Evolutionary conservation across 2,797 vertebrate species (phyloP).

Genomic region (Crossoptilon crossoptilon): DNA sequence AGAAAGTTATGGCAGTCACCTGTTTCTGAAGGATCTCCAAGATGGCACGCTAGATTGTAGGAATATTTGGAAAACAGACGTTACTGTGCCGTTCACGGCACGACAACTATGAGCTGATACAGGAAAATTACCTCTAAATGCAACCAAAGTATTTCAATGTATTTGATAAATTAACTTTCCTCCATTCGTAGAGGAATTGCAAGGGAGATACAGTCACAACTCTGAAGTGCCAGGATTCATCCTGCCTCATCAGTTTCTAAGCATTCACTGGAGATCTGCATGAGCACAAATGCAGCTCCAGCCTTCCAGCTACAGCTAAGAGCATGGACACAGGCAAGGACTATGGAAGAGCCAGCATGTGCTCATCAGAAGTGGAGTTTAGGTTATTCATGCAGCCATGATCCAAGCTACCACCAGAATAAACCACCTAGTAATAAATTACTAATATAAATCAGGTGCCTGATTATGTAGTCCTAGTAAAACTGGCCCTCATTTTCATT

Average conservation of each 20-base stretch:
- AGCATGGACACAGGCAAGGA: rapidly evolving
- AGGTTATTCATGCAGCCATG: not conserved
- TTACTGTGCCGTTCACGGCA: rapidly evolving
- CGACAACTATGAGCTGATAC: not conserved
- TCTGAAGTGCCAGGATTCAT: not conserved
- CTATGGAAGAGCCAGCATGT: not conserved
- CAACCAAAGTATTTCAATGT: not conserved
- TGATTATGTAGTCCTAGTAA: conserved; percentile 28
- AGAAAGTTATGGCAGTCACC: rapidly evolving
- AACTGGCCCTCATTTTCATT: conserved; percentile 26
- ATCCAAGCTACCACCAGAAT: not conserved
- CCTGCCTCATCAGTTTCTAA: not conserved
- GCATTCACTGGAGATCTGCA: not conserved
- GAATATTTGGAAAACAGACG: not conserved
- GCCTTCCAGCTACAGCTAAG: not conserved
- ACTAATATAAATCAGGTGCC: conserved; percentile 8
- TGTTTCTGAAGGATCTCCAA: not conserved
- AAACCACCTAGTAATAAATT: conserved; percentile 27
- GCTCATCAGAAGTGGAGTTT: not conserved
- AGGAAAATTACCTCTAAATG: not conserved
- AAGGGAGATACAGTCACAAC: not conserved
- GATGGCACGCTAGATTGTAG: not conserved
- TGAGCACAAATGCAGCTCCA: not conserved
- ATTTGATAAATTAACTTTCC: not conserved
- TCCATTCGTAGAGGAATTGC: not conserved